These are phyloP conservation scores for Seriola quinqueradiata DNA, from an alignment of 2,113 vertebrate species.

Conservation along the genomic window DNA sequence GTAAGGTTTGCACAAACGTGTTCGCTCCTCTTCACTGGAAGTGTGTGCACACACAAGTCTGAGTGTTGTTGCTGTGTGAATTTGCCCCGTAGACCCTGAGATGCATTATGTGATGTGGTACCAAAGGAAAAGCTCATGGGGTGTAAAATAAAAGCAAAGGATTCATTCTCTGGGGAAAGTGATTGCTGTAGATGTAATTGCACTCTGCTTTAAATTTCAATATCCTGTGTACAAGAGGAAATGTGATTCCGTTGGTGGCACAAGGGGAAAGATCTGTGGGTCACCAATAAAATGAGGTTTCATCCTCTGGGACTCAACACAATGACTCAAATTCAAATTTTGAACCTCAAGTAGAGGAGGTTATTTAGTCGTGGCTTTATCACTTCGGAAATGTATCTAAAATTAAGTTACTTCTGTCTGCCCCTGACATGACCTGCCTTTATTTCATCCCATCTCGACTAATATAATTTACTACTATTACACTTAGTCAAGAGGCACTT, in stretches of 20 bases:
- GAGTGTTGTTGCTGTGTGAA: too few relatives aligned
- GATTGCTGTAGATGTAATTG: not conserved
- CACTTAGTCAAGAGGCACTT: slow-evolving; percentile 44
- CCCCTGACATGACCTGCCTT: slow-evolving; percentile 34
- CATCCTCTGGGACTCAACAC: not conserved
- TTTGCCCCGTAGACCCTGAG: not conserved
- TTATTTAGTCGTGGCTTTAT: slow-evolving; percentile 4
- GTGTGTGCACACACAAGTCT: not conserved
- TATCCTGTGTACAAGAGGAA: not conserved
- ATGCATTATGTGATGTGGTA: not conserved
- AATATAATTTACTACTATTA: slow-evolving; percentile 43
- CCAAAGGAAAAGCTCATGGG: not conserved
- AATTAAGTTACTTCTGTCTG: slow-evolving; percentile 57
- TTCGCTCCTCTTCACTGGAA: not conserved
- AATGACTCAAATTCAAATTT: slow-evolving; percentile 8
- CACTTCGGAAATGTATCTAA: slow-evolving; percentile 47
- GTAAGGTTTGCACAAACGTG: not conserved
- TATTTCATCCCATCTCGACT: slow-evolving; percentile 36
- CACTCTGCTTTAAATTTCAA: not conserved
- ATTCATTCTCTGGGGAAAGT: not conserved
- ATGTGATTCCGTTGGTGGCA: not conserved
- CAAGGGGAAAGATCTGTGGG: not conserved
- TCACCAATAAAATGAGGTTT: not conserved
- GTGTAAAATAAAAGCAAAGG: not conserved
- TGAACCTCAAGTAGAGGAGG: slow-evolving; percentile 17